Base-by-base conservation (phyloP, 2,113 vertebrate genomes). In the Recurvirostra avosetta region DNA sequence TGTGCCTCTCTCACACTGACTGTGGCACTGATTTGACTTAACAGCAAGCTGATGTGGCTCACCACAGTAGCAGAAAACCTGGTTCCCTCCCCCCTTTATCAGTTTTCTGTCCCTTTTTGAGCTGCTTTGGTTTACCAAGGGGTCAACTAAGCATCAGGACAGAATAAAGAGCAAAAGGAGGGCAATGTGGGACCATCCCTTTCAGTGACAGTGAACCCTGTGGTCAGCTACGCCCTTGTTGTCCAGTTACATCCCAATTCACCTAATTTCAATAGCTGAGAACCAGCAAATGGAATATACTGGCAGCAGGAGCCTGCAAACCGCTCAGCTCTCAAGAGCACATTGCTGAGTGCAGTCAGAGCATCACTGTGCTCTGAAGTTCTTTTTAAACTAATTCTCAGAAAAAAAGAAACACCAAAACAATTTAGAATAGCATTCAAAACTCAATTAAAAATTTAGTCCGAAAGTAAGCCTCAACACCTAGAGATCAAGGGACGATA, bases 221-320 rank as follows among this genome's bases (percentile, higher is more conserved):
- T 1, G 0, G 38, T 66, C 52, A 74, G 15, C 61, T 78, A 67
- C 1, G 5, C 6, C 26, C 9, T 65, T 76, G 17, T 27, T 59
- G 65, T 50, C 73, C 73, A 47, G 17, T 38, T 43, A 9, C 21
- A 45, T 19, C 59, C 26, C 26, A 70, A 70, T 43, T 92, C 20
- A 90, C 43, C 26, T 27, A 3, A 52, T 83, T 73, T 61, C 49
- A 25, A 23, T 13, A 50, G 27, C 55, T 25, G 40, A 80, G 21
- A 61, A 40, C 8, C 32, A 58, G 52, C 8, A 78, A 77, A 47
- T 23, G 26, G 21, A 73, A 53, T 16, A 10, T 3, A 9, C 6
- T 1, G 1, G 26, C n/a, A 67, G 50, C 7, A 36, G 0, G 2
- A 78, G 17, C n/a, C 58, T 86, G 8, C 0, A 0, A 41, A 29